Base-by-base conservation (phyloP, 2,113 vertebrate species). In the Illadopsis cleaveri region DNA sequence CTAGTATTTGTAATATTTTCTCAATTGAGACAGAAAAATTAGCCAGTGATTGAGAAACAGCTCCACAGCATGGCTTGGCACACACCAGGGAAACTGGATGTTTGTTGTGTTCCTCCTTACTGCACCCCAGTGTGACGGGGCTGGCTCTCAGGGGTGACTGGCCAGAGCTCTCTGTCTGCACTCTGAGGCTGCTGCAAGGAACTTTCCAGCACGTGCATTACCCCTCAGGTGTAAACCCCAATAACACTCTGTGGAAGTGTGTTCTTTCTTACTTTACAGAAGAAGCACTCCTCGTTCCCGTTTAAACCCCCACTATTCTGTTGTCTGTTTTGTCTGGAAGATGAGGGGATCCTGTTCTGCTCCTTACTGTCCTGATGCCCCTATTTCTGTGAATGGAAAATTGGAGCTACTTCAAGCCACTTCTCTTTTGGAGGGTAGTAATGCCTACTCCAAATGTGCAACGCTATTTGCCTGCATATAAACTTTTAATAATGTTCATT, bases 401-500 rank as follows among this genome's bases (percentile, higher is more conserved):
- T 37, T 62, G 35, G 76, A 94, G 72, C 35, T 60, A 83, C 85
- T 79, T 88, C 85, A 93, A 75, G 44, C 31, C 90, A 65, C 85
- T 88, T 73, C 79, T 82, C 54, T 91, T 95, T 56, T 64, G 78
- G 81, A 90, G 48, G 62, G 75, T 53, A 93, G 47, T 91, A 95
- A 96, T 66, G 93, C 90, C 94, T 94, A 48, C 82, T 86, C 54
- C 68, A 91, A 95, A 91, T 27, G 82, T 77, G 60, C 84, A 94
- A 96, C 89, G 78, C 78, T 86, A 93, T 94, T 95, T 97, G 75
- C 75, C 82, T 97, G 89, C 95, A 90, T 93, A 96, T 97, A 97
- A 96, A 97, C 78, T 95, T 97, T 96, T 97, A 97, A 97, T 97
- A 97, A 96, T 88, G 84, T 97, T 96, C 95, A 96, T 97, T 97